These are phyloP conservation scores for Streblospio benedicti DNA, from an alignment of 1,140 invertebrate genomes.

Conservation along the genomic window DNA sequence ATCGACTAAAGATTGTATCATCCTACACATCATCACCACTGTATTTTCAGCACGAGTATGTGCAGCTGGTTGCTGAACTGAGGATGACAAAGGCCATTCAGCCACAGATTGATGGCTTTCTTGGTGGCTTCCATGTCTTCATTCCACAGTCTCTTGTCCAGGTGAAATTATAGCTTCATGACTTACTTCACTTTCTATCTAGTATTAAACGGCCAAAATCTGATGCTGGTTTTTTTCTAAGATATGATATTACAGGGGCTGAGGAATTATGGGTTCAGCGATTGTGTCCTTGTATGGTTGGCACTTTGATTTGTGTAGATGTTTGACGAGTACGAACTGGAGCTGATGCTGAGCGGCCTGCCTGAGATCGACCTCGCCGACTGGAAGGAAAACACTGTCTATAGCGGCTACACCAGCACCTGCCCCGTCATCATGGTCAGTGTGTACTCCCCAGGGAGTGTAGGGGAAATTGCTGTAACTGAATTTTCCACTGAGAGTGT, in stretches of 20 bases:
- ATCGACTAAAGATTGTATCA: too few species aligned
- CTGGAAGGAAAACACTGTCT: constrained; percentile 77
- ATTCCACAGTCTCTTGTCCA: constrained; percentile 31
- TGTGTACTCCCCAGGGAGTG: too few species aligned
- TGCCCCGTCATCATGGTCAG: too few species aligned
- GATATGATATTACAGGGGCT: too few species aligned
- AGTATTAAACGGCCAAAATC: too few species aligned
- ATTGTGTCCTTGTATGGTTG: constrained; percentile 35
- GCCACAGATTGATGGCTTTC: constrained; percentile 40
- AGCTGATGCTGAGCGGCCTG: constrained; percentile 80
- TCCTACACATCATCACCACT: too few species aligned
- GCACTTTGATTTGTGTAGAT: constrained; percentile 32
- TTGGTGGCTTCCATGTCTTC: constrained; percentile 36
- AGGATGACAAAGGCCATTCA: constrained; percentile 39
- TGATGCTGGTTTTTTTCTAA: too few species aligned
- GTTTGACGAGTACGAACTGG: constrained; percentile 42
- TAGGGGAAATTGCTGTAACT: too few species aligned
- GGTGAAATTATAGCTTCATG: too few species aligned
- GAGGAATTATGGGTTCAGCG: constrained; percentile 38
- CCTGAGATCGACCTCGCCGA: constrained; percentile 85
- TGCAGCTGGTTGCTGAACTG: constrained; percentile 40
- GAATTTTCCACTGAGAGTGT: too few species aligned
- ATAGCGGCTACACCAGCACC: constrained; percentile 33
- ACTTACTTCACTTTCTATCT: too few species aligned
- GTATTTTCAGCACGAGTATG: constrained; percentile 35